phyloP scores from a whole-genome alignment of 2,888 invertebrate genomes.

The Timema cristinae region DNA sequence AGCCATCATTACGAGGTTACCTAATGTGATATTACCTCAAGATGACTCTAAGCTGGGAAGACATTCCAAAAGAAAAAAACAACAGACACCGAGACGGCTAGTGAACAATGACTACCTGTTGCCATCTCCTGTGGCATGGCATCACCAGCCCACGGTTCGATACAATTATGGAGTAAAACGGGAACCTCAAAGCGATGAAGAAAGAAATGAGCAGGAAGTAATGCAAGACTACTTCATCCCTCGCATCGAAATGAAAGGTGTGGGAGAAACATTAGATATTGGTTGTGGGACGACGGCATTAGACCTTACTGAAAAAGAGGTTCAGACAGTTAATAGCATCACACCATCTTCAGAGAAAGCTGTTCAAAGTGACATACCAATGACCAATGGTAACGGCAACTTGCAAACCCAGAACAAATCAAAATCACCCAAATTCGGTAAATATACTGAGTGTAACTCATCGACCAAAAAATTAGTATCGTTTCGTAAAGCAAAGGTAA shows the following conservation, averaged over 20 bases:
- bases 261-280: neutral
- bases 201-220: neutral
- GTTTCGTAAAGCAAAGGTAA: too few relatives aligned
- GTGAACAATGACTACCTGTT: conserved; percentile 15
- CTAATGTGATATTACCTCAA: neutral
- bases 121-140: conserved; percentile 13
- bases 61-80: conserved; percentile 17
- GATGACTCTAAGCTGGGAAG: conserved; percentile 7
- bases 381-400: too few relatives aligned
- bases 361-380: too few relatives aligned
- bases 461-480: too few relatives aligned
- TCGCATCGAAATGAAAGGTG: neutral
- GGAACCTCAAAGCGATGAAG: neutral
- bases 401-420: too few relatives aligned
- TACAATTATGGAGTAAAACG: conserved; percentile 10
- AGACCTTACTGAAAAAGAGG: conserved; percentile 8
- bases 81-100: conserved; percentile 13
- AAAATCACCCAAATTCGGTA: too few relatives aligned
- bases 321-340: neutral
- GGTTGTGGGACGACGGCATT: neutral
- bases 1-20: conserved; percentile 16
- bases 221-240: conserved; percentile 1
- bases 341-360: too few relatives aligned
- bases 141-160: conserved; percentile 8
- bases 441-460: too few relatives aligned